phyloP scores from a whole-genome alignment of 2,888 invertebrate genomes.

The Osmoderma eremita region DNA sequence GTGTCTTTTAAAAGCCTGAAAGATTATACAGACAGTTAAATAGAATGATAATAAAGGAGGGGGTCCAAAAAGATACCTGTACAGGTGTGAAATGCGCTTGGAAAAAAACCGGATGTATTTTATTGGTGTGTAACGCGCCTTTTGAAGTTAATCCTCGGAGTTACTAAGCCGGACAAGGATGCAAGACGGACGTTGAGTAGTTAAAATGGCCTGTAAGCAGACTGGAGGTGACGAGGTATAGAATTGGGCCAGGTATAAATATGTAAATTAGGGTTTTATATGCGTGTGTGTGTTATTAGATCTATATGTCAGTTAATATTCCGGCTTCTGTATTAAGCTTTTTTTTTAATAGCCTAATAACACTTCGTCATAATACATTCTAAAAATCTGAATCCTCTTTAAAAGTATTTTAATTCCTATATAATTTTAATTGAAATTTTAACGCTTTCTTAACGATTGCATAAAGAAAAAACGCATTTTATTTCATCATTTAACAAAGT shows the following conservation, averaged over 20 bases:
- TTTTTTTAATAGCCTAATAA: not conserved
- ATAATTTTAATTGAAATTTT: constrained; percentile 4
- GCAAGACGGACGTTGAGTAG: constrained; percentile 34
- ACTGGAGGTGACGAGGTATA: constrained; percentile 35
- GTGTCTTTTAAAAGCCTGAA: constrained; percentile 1
- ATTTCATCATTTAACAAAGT: too few relatives aligned
- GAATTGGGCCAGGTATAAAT: constrained; percentile 33
- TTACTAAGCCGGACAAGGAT: constrained; percentile 17
- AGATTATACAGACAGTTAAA: constrained; percentile 22
- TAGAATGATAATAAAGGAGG: constrained; percentile 36
- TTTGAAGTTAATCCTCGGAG: constrained; percentile 37
- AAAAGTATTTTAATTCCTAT: not conserved
- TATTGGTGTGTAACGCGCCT: constrained; percentile 46
- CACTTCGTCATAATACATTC: not conserved
- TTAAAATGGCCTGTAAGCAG: constrained; percentile 35
- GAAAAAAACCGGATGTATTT: constrained; percentile 51
- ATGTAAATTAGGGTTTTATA: constrained; percentile 33
- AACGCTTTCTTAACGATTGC: constrained; percentile 20
- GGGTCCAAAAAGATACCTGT: constrained; percentile 40
- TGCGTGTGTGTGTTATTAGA: too few relatives aligned
- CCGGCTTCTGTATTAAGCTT: constrained; percentile 16
- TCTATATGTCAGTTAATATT: constrained; percentile 30
- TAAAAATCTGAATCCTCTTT: not conserved
- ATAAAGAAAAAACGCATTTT: too few relatives aligned
- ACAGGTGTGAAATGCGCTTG: constrained; percentile 47